Evolutionary conservation across 1,140 invertebrate species (phyloP), one percentile per base, ranked within the genome.

Genomic region (Zaprionus ghesquierei): DNA sequence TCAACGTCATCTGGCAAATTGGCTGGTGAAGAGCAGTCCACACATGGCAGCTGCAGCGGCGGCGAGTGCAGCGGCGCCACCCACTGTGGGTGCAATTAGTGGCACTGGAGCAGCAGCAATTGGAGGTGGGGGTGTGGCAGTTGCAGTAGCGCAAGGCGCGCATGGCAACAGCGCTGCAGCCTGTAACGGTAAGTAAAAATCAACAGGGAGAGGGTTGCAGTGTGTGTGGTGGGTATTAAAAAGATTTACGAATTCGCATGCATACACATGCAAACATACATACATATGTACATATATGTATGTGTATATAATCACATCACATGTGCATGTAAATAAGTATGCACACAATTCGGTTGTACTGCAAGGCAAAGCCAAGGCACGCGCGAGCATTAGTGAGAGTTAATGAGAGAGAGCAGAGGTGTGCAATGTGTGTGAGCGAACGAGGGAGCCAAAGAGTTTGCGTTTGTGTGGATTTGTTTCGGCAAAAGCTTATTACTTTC

Each of bases 1-100:
- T 75, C 91, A 91, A 81, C 79, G 90, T 80, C 91, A 91, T 81
- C 77, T 92, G 81, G 86, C 91, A 73, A 91, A 92, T 79, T 92
- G 91, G 91, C 79, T 92, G 46, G 82, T 91, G 49, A 90, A 91
- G 62, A 91, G 90, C 63, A 90, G 91, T 66, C 90, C 91, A 29
- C 91, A 92, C 74, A 92, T 92, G 91, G 82, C 91, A 56, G 89
- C 81, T 56, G 87, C 91, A 18, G 74, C 81, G 54, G 77, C 76
- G 31, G 80, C 77, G 23, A 68, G 70, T 38, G 68, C 68, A 41
- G 18, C 18, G 41, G 15, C 66, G 46, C 66, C 69, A 66, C 38
- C 62, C 55, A 60, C 66, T 70, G 61, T 59, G 33, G 41, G 55
- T 65, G 31, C 72, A 58, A 54, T 38, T 71, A 59, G 38, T 54